Conservation (phyloP, 2,113 vertebrate species). For the Oncorhynchus nerka region DNA sequence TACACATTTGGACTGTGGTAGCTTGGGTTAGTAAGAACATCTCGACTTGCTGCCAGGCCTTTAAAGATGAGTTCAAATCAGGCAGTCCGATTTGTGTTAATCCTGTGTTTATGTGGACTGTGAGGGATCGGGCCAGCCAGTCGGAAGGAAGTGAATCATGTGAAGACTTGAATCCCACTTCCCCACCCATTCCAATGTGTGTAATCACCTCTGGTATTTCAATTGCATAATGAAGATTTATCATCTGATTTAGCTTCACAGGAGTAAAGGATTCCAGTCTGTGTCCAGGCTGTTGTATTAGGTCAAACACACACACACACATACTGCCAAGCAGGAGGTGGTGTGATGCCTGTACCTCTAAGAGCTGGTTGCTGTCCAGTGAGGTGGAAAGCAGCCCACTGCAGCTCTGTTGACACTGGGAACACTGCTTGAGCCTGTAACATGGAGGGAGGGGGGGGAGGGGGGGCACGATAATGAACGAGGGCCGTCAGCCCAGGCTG, state of each 20-base stretch:
- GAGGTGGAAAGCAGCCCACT: constrained; percentile 64
- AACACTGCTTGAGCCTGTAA: constrained; percentile 41
- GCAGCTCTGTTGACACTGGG: constrained; percentile 49
- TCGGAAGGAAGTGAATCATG: background rate
- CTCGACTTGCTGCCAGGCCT: constrained; percentile 14
- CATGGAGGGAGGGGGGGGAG: constrained; percentile 15
- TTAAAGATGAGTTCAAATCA: constrained; percentile 13
- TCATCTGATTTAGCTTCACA: background rate
- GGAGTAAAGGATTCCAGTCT: background rate
- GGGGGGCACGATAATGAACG: constrained; percentile 40
- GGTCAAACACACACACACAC: constrained; percentile 18
- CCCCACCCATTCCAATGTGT: background rate
- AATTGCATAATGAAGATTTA: background rate
- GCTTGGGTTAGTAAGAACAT: background rate
- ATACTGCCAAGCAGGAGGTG: background rate
- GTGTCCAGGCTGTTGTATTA: constrained; percentile 17
- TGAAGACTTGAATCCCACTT: constrained; percentile 13
- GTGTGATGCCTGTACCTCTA: constrained; percentile 49
- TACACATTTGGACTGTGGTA: no score
- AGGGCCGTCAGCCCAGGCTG: constrained; percentile 44
- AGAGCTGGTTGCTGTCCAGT: constrained; percentile 36
- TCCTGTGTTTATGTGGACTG: constrained; percentile 2
- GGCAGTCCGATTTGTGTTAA: constrained; percentile 18
- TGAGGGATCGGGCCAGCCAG: background rate
- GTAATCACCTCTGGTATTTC: constrained; percentile 12